Conservation (phyloP, 2,888 invertebrate genomes). For the Orthosia incerta region DNA sequence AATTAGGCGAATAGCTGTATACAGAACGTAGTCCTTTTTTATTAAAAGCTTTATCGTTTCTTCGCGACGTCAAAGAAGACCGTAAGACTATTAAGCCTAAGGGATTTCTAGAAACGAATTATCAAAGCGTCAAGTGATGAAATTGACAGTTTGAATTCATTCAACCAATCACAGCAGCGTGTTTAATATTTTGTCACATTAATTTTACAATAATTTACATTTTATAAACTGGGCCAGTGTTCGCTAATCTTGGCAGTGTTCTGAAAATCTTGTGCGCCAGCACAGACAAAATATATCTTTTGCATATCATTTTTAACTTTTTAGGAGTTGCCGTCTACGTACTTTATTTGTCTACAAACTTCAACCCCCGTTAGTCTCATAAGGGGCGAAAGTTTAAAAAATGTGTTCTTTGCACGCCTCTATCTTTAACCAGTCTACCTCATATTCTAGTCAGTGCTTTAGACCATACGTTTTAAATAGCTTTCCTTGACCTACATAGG, state of each 20-base stretch:
- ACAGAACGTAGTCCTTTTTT: conserved; percentile 16
- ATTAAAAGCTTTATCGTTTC: not conserved
- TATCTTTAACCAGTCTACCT: not conserved
- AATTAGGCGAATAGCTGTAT: conserved; percentile 48
- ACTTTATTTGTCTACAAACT: conserved; percentile 18
- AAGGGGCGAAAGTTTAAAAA: not conserved
- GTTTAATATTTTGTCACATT: not conserved
- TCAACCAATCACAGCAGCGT: not conserved
- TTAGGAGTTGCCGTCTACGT: not conserved
- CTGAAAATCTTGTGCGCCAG: not conserved
- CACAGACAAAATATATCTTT: not conserved
- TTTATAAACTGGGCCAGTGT: not conserved
- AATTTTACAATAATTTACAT: not conserved
- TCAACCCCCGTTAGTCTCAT: not conserved
- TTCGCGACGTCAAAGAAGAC: not conserved
- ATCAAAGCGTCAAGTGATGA: not conserved
- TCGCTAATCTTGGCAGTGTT: not conserved
- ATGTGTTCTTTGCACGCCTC: not conserved
- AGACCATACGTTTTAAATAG: too few relatives aligned
- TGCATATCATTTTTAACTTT: conserved; percentile 2
- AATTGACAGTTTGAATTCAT: not conserved
- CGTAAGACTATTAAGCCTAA: not conserved
- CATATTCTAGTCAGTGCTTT: not conserved
- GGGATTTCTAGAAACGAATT: not conserved
- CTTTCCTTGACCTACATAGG: too few relatives aligned